Evolutionary conservation across 2,888 invertebrate genomes (phyloP), one percentile per base, ranked within the genome.

Genomic region (Xylophagus ater): DNA sequence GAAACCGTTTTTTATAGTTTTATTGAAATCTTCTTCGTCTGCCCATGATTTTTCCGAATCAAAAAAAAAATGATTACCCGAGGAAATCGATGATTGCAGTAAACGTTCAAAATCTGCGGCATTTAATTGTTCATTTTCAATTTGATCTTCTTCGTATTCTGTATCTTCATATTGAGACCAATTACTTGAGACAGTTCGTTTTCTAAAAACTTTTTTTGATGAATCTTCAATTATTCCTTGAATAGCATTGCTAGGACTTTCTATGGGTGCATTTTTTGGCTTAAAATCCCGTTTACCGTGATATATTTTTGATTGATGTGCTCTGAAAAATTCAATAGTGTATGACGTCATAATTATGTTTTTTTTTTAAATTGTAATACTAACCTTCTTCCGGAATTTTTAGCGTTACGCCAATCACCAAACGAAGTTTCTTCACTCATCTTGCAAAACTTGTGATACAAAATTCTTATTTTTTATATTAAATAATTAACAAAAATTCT

Each of bases 41-140:
- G 53, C 56, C 69, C 69, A 70, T 35, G 58, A 57, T 44, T 66
- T 66, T 41, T 70, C 70, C 0, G 61, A 59, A 18, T 65, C 60
- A 29, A 68, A 65, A 28, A 57, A 51, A 47, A 70, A 68, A 41
- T 66, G 62, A 17, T 52, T 47, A 13, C 61, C 62, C 13, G 57
- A 53, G 3, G 63, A 54, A 14, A 55, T 49, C 2, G 65, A 59
- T 28, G 58, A 53, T 37, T 64, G 59, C 1, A 60, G 50, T 40
- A 70, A 49, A 34, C 57, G 50, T 33, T 60, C 51, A 43, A 65
- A 70, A 39, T 69, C 61, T 7, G 56, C 59, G 1, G 58, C 63
- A 3, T 52, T 46, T 47, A 62, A 41, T 51, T 59, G 57, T 32
- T 60, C 56, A 41, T 50, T 41, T 15, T 57, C 54, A 0, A 54